Evolutionary conservation across 2,113 vertebrate genomes (phyloP).

Genomic region (Amia ocellicauda): DNA sequence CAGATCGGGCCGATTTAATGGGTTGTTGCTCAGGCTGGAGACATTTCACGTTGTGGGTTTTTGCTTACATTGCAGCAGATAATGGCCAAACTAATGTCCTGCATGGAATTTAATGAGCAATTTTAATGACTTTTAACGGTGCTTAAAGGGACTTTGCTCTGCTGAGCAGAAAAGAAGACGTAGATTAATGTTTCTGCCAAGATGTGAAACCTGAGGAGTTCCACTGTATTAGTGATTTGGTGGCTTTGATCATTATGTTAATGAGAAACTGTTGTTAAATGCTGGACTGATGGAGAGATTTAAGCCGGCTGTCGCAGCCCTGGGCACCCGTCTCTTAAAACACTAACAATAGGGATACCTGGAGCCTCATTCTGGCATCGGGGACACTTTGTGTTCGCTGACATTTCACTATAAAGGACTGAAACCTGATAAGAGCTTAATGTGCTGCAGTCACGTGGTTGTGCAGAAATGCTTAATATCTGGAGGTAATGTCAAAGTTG

Average conservation of each 20-base stretch:
- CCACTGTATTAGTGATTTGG: not conserved
- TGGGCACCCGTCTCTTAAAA: too few species aligned
- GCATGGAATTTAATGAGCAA: slow-evolving; percentile 13
- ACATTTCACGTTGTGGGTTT: not conserved
- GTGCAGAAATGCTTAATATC: too few species aligned
- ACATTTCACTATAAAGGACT: too few species aligned
- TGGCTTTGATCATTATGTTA: not conserved
- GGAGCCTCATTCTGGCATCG: too few species aligned
- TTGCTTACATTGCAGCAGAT: slow-evolving; percentile 9
- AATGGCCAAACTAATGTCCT: slow-evolving; percentile 15
- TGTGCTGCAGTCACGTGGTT: too few species aligned
- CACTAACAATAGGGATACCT: too few species aligned
- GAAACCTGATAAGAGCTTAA: too few species aligned
- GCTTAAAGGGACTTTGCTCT: slow-evolving; percentile 7
- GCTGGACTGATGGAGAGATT: too few species aligned
- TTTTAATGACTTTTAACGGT: slow-evolving; percentile 7
- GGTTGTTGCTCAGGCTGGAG: not conserved
- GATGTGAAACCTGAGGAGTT: slow-evolving; percentile 1
- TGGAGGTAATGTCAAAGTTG: too few species aligned
- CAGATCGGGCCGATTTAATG: not conserved
- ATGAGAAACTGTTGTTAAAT: not conserved
- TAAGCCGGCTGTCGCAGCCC: too few species aligned
- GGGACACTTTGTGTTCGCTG: too few species aligned
- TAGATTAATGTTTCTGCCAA: slow-evolving; percentile 3
- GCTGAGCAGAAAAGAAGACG: not conserved